phyloP scores from a whole-genome alignment of 37 sponge, comb jelly and placozoan genomes.

The Chondrosia reniformis region DNA sequence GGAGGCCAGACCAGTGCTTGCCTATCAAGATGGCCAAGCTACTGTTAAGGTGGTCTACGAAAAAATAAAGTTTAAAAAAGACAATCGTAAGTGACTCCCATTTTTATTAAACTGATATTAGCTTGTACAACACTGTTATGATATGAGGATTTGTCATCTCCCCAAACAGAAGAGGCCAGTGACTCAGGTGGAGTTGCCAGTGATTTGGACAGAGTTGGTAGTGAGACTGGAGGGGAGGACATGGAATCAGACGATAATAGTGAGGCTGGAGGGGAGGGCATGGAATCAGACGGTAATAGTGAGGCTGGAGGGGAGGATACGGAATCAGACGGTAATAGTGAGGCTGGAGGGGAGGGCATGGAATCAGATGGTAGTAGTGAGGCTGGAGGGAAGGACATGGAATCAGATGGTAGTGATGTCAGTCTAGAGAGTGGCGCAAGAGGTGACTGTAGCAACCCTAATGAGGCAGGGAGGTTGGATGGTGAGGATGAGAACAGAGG shows the following conservation, averaged over 20 bases:
- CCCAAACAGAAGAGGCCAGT: neutral
- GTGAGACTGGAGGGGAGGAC: neutral
- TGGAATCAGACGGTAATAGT: conserved; percentile 1
- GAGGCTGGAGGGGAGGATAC: neutral
- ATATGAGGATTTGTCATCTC: too few relatives aligned
- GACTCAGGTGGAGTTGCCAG: neutral
- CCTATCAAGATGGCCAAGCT: conserved; percentile 58
- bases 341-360: too few relatives aligned
- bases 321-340: conserved; percentile 28
- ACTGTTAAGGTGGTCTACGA: neutral
- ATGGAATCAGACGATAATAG: neutral
- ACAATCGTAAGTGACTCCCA: too few relatives aligned
- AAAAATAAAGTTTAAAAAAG: too few relatives aligned
- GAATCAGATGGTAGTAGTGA: conserved; percentile 33
- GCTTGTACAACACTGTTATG: too few relatives aligned
- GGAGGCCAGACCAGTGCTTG: conserved; percentile 19
- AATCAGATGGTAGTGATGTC: conserved; percentile 15
- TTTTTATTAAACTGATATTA: too few relatives aligned
- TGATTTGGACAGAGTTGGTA: conserved; percentile 18
- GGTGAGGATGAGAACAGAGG: neutral
- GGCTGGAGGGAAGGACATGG: conserved; percentile 27
- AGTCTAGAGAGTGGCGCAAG: neutral
- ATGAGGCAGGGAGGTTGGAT: neutral
- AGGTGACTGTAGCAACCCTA: neutral
- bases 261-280: neutral